phyloP scores from a whole-genome alignment of 1,140 invertebrate genomes.

The Lordiphosa stackelbergi region DNA sequence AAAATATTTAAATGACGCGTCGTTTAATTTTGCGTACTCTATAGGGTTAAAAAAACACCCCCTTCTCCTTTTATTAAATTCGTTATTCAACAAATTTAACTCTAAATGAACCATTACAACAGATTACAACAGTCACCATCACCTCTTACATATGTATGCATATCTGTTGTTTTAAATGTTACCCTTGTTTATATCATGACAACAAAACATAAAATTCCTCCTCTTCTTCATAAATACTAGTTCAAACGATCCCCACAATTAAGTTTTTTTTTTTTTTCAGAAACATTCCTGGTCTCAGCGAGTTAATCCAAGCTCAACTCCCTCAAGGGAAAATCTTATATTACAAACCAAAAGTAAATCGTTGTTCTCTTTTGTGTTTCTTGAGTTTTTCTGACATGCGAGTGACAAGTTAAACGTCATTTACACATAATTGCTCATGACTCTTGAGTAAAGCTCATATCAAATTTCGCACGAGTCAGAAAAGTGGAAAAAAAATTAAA shows the following conservation, averaged over 20 bases:
- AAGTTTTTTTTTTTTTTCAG: conserved; percentile 2
- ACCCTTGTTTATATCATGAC: background rate
- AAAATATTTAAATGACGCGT: too few species aligned
- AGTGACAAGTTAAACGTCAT: conserved; percentile 15
- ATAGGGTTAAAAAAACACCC: too few species aligned
- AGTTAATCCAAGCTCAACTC: conserved; percentile 1
- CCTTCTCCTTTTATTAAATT: too few species aligned
- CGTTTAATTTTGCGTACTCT: too few species aligned
- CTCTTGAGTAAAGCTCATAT: conserved; percentile 14
- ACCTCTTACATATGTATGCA: too few species aligned
- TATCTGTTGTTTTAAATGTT: too few species aligned
- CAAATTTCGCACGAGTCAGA: conserved; percentile 7
- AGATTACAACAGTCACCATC: too few species aligned
- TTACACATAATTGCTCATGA: conserved; percentile 11
- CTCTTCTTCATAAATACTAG: background rate
- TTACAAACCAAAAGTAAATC: background rate
- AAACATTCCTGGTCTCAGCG: conserved; percentile 2
- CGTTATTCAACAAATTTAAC: too few species aligned
- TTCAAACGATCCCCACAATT: conserved; percentile 12
- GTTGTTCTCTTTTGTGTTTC: background rate
- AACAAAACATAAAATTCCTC: conserved; percentile 1
- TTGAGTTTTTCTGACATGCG: conserved; percentile 1
- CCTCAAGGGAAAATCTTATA: conserved; percentile 9
- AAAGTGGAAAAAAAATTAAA: background rate
- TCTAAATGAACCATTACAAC: too few species aligned